Base-by-base conservation (phyloP, 2,888 invertebrate genomes). In the Caenorhabditis sulstoni region DNA sequence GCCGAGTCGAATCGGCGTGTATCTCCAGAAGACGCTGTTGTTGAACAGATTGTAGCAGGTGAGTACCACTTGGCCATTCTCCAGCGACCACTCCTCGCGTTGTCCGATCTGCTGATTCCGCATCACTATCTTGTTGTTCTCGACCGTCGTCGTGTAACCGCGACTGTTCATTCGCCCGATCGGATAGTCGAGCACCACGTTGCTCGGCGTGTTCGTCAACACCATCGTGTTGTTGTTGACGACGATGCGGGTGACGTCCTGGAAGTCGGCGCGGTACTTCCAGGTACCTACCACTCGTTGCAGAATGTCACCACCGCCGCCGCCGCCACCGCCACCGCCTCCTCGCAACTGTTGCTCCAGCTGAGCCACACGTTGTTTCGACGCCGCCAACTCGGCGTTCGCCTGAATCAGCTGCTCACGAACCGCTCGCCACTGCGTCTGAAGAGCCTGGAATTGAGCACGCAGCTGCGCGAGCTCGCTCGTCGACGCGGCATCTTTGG, bases 191-290 rank as follows among this genome's bases (percentile, higher is more conserved):
- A 41, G 41, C 41, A 41, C 41, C 3, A 11, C 11, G 41, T 41
- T 41, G 41, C 41, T 41, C 14, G 41, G 41, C 41, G 41, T 41
- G 41, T 41, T 41, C 12, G 41, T 41, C 41, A 41, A 14, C 41
- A 41, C 41, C 41, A 41, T 3, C 41, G 12, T 11, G 41, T 41
- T 41, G 41, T 41, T 41, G 41, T 41, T 14, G 41, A 41, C 14
- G 11, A 11, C 12, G 41, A 41, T 41, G 41, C 14, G 11, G 7
- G 41, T 41, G 41, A 11, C 11, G 41, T 41, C 41, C 41, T 41
- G 41, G 41, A 41, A 41, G 41, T 41, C 41, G 41, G 41, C 41
- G 11, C 41, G 41, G 41, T 41, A 41, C 41, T 14, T 41, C 41
- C 41, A 41, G 12, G 41, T 41, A 11, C 41, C 41, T 2, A 41